Percentiles rank a stretch among this genome's conserved stretches.
Evolutionary conservation across 1,140 invertebrate species (phyloP).

Genomic region (Hyphantria cunea): DNA sequence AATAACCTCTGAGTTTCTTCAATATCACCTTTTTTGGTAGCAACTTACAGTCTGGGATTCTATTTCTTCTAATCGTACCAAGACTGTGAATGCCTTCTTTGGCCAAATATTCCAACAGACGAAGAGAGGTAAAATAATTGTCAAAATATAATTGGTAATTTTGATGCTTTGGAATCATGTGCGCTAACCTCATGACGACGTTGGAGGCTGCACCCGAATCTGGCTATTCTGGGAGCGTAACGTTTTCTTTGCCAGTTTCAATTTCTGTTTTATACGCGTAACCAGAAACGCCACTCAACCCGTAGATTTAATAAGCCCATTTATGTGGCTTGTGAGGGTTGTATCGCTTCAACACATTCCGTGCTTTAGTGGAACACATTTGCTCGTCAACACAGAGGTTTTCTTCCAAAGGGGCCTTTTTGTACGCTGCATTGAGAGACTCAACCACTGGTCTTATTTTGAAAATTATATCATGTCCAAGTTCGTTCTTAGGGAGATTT

Average conservation of each 20-base stretch:
- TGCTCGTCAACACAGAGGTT: slow-evolving; percentile 48
- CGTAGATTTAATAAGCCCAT: slow-evolving; percentile 51
- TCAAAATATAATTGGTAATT: slow-evolving; percentile 54
- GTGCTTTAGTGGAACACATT: slow-evolving; percentile 52
- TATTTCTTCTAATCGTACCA: slow-evolving; percentile 36
- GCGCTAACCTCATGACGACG: slow-evolving; percentile 36
- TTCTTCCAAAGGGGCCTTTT: slow-evolving; percentile 37
- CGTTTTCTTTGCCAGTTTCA: slow-evolving; percentile 43
- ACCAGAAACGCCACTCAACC: slow-evolving; percentile 61
- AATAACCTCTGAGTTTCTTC: slow-evolving; percentile 35
- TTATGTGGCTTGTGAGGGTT: slow-evolving; percentile 36
- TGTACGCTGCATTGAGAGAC: slow-evolving; percentile 22
- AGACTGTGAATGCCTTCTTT: slow-evolving; percentile 43
- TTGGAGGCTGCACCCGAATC: slow-evolving; percentile 45
- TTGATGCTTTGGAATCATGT: slow-evolving; percentile 38
- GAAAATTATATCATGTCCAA: slow-evolving; percentile 34
- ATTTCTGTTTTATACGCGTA: slow-evolving; percentile 61
- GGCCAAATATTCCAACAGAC: slow-evolving; percentile 41
- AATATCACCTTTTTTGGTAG: slow-evolving; percentile 22
- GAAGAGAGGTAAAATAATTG: slow-evolving; percentile 55
- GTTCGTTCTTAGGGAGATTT: slow-evolving; percentile 45
- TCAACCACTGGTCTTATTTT: slow-evolving; percentile 46
- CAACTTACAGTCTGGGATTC: slow-evolving; percentile 38
- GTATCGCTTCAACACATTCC: slow-evolving; percentile 42
- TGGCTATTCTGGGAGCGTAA: slow-evolving; percentile 27